A percentile compares a stretch with the other conserved stretches of the same genome.
phyloP scores from a whole-genome alignment of 2,113 vertebrate species.

The Tragelaphus imberbis region DNA sequence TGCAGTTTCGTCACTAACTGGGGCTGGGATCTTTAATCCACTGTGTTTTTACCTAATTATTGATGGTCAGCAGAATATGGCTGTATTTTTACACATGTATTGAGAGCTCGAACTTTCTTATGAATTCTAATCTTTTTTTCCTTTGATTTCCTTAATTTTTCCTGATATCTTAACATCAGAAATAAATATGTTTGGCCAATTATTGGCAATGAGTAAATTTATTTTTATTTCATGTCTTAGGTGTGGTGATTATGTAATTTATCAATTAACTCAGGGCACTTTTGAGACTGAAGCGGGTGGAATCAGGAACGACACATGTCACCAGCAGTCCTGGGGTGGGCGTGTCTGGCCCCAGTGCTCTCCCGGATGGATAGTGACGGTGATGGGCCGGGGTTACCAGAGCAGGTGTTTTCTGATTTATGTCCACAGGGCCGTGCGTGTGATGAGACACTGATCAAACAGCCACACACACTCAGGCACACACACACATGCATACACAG shows the following conservation, averaged over 20 bases:
- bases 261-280: not conserved
- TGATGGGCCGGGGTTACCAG: accelerated
- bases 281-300: not conserved
- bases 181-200: not conserved
- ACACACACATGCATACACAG: not conserved
- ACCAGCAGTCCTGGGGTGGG: accelerated
- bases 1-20: not conserved
- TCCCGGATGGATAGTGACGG: accelerated
- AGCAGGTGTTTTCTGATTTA: accelerated
- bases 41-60: not conserved
- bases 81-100: not conserved
- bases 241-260: not conserved
- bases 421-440: accelerated
- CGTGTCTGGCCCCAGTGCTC: accelerated
- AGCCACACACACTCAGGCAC: accelerated
- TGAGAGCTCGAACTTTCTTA: not conserved
- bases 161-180: not conserved
- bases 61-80: not conserved
- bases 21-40: not conserved
- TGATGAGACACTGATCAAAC: accelerated
- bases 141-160: not conserved
- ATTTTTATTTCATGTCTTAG: not conserved
- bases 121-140: not conserved
- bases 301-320: accelerated
- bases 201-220: not conserved